phyloP scores from a whole-genome alignment of 2,888 invertebrate species.

The Sarcophaga carnaria region DNA sequence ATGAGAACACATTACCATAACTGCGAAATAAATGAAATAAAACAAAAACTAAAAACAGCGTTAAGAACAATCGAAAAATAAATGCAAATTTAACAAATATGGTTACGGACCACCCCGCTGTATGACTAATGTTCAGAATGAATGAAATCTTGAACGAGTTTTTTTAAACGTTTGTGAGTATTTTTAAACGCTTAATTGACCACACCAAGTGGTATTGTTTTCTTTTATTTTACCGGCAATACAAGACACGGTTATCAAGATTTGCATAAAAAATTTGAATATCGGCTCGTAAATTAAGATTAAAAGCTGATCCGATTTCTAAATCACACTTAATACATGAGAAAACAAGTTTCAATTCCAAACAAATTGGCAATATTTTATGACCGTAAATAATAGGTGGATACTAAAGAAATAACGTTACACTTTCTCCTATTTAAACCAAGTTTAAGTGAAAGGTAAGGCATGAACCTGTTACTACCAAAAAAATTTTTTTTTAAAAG shows the following conservation, averaged over 20 bases:
- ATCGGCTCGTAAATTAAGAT: background rate
- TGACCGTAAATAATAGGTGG: background rate
- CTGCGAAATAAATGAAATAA: no score
- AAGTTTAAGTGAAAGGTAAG: background rate
- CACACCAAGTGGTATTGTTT: background rate
- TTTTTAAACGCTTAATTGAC: background rate
- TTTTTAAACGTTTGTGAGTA: no score
- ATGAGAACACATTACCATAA: no score
- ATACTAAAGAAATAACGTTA: background rate
- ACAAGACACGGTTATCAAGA: background rate
- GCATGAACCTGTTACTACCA: background rate
- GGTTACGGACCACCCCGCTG: background rate
- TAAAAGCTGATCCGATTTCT: background rate
- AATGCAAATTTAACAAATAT: background rate
- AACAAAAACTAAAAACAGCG: background rate
- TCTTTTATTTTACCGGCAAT: background rate
- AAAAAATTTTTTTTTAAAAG: background rate
- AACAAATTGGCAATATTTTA: no score
- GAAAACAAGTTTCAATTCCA: background rate
- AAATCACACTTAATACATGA: background rate
- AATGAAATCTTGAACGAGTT: background rate
- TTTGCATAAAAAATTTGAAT: slow-evolving; percentile 15
- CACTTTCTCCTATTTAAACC: slow-evolving; percentile 13
- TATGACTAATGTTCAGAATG: background rate
- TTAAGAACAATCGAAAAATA: background rate